Conservation (phyloP, 2,797 vertebrate genomes). For the Triplophysa bombifrons region DNA sequence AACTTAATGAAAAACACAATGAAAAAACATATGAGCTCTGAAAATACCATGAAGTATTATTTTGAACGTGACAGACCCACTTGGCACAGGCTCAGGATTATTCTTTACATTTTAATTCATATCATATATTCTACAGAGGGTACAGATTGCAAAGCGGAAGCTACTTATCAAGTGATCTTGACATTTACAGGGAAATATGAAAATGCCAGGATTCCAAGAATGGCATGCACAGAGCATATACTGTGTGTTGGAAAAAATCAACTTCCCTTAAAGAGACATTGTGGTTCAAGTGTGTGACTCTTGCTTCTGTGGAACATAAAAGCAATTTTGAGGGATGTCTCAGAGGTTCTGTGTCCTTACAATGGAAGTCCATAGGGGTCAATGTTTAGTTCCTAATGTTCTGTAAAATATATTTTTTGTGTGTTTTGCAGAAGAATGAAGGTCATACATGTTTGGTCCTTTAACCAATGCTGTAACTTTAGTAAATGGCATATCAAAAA, state of each 20-base stretch:
- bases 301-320: no score
- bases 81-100: not conserved
- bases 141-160: conserved; percentile 2
- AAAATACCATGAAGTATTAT: not conserved
- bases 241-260: not conserved
- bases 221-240: not conserved
- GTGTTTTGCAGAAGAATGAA: no score
- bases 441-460: no score
- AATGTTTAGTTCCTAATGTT: no score
- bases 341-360: no score
- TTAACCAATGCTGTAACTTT: no score
- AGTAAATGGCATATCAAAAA: no score
- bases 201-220: not conserved
- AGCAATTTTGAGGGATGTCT: no score
- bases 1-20: not conserved
- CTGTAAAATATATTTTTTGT: no score
- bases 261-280: no score
- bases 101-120: not conserved
- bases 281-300: no score
- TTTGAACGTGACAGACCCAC: not conserved
- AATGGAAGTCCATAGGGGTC: no score
- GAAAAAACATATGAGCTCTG: not conserved
- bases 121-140: not conserved
- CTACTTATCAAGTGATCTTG: conserved; percentile 1
- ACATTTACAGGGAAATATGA: not conserved